Evolutionary conservation across 2,113 vertebrate species (phyloP).

Genomic region (Elgaria multicarinata): DNA sequence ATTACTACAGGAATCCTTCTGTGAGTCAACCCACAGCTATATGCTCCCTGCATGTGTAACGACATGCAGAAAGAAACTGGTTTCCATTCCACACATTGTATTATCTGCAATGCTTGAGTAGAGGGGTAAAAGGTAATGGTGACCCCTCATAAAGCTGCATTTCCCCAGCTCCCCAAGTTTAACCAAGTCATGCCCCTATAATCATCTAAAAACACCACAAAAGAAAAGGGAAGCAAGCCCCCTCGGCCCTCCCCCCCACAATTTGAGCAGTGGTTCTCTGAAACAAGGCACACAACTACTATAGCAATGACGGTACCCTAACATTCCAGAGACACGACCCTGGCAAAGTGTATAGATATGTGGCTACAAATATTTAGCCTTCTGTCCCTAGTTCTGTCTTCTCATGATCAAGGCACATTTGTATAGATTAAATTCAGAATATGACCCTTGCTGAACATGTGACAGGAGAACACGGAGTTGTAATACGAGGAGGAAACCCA

Average conservation of each 20-base stretch:
- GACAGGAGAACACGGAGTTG: background rate
- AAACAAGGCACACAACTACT: background rate
- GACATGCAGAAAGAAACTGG: background rate
- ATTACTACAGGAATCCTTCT: too few relatives aligned
- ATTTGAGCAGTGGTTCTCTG: background rate
- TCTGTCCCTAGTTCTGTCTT: background rate
- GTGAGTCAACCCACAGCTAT: too few relatives aligned
- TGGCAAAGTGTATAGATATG: background rate
- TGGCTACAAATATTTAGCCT: fast-evolving
- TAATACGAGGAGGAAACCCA: background rate
- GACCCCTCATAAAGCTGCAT: background rate
- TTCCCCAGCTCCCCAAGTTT: background rate
- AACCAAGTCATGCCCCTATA: background rate
- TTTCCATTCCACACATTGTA: background rate
- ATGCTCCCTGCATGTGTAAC: background rate
- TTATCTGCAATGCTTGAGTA: background rate
- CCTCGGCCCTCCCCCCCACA: too few relatives aligned
- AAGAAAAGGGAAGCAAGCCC: background rate
- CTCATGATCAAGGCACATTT: fast-evolving
- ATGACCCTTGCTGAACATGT: background rate
- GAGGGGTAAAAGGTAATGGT: background rate
- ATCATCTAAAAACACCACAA: background rate
- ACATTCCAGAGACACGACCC: background rate
- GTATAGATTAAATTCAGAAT: fast-evolving
- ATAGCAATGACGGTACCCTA: background rate